Evolutionary conservation across 2,888 invertebrate species (phyloP).

Genomic region (Tinea trinotella): DNA sequence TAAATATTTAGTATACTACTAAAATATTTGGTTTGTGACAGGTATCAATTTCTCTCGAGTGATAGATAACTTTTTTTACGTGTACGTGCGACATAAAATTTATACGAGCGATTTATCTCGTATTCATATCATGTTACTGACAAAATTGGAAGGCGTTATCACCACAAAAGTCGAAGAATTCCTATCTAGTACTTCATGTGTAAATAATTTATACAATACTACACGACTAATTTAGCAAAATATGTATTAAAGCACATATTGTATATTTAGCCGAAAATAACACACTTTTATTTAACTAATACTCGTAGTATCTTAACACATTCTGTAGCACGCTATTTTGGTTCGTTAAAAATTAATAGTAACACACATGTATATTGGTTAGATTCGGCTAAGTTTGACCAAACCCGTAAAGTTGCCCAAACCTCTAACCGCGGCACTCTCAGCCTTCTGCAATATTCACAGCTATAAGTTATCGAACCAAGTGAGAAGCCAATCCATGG

Average conservation of each 20-base stretch:
- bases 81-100: constrained; percentile 66
- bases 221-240: too few relatives aligned
- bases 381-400: constrained; percentile 8
- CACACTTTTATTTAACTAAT: too few relatives aligned
- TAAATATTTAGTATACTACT: not conserved
- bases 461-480: constrained; percentile 27
- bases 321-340: not conserved
- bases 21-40: constrained; percentile 43
- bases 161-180: constrained; percentile 21
- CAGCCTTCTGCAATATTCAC: constrained; percentile 36
- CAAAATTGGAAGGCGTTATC: constrained; percentile 54
- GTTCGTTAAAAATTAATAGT: constrained; percentile 6
- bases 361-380: not conserved
- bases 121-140: constrained; percentile 61
- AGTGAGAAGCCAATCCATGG: constrained; percentile 10
- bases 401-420: constrained; percentile 10
- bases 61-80: constrained; percentile 63
- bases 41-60: constrained; percentile 54
- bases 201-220: too few relatives aligned
- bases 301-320: too few relatives aligned
- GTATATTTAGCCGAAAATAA: too few relatives aligned
- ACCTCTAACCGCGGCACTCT: constrained; percentile 24
- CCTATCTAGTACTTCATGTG: not conserved
- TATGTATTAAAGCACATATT: too few relatives aligned
- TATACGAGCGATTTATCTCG: constrained; percentile 66